Evolutionary conservation across 1,140 invertebrate genomes (phyloP), one percentile per base, ranked within the genome.

Genomic region (Gonatopus flavifemur): DNA sequence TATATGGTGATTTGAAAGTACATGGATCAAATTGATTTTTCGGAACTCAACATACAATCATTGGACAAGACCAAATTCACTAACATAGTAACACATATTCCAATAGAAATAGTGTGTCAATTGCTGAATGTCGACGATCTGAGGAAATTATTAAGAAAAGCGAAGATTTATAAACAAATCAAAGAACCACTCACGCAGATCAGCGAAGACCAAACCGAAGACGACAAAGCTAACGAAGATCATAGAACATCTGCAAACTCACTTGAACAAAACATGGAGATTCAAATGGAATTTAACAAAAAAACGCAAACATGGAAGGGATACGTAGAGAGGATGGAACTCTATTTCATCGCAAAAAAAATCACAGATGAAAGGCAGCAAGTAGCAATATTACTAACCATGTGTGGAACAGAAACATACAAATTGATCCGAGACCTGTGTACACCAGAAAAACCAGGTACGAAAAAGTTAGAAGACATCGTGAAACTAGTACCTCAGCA

Each of bases 401-500:
- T 38, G 3, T 9, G 40, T 9, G 43, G 42, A 9, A 52, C 40
- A 37, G 46, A 53, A 9, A 37, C 56, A 1, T 54, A 49, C 15
- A 33, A 18, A 8, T 25, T 49, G 3, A 31, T 54, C 10, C 15
- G 39, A 24, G 47, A 42, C 9, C 16, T 58, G n/a, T 53, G 51
- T 24, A 37, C 47, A 13, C 56, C 56, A 12, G 20, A 15, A 3
- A 50, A 54, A 36, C 56, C 56, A 19, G 36, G 28, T 12, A 36
- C 2, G 5, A 36, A 46, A 15, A 25, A 7, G 9, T 49, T 48
- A 15, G 19, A 21, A 13, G 37, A 41, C 3, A 19, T 54, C 8
- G 19, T 41, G 25, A 45, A 45, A 38, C 30, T 53, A 21, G 46
- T 57, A 31, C 41, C 20, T 7, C 35, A 45, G 3, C 52, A 58